phyloP scores from a whole-genome alignment of 1,140 invertebrate species.

The Lepidurus apus region DNA sequence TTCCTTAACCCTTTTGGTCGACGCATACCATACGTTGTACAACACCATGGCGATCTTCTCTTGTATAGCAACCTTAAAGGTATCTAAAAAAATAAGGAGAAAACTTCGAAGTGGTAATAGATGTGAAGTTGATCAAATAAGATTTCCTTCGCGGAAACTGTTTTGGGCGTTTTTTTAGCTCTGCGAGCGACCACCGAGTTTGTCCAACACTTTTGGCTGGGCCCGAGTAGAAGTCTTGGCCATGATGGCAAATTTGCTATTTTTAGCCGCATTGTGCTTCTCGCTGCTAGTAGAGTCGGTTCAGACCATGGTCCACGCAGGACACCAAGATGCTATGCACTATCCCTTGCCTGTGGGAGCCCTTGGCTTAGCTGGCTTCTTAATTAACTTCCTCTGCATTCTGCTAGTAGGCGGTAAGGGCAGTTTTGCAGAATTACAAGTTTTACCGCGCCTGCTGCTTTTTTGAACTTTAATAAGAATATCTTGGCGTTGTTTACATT shows the following conservation, averaged over 20 bases:
- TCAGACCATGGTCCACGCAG: constrained; percentile 48
- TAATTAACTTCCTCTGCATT: constrained; percentile 65
- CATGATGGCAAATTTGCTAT: constrained; percentile 72
- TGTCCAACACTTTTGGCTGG: constrained; percentile 85
- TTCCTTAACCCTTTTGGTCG: constrained; percentile 72
- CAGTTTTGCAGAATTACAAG: neutral
- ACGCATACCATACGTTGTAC: constrained; percentile 79
- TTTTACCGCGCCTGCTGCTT: neutral
- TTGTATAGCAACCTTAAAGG: constrained; percentile 68
- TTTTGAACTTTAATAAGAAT: neutral
- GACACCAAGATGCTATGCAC: constrained; percentile 62
- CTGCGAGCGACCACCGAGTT: constrained; percentile 53
- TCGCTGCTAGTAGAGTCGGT: constrained; percentile 72
- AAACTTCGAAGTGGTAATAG: neutral
- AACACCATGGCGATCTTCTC: constrained; percentile 67
- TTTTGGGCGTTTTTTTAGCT: constrained; percentile 41
- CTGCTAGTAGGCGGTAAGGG: constrained; percentile 61
- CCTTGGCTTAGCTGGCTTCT: constrained; percentile 59
- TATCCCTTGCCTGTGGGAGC: constrained; percentile 54
- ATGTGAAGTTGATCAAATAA: neutral
- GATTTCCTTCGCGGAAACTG: neutral
- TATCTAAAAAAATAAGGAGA: constrained; percentile 42
- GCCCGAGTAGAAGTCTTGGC: constrained; percentile 77
- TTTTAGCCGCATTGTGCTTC: constrained; percentile 75
- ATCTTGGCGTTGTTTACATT: neutral